Base-by-base conservation (phyloP, 2,113 vertebrate species). In the Gallinago undulata region DNA sequence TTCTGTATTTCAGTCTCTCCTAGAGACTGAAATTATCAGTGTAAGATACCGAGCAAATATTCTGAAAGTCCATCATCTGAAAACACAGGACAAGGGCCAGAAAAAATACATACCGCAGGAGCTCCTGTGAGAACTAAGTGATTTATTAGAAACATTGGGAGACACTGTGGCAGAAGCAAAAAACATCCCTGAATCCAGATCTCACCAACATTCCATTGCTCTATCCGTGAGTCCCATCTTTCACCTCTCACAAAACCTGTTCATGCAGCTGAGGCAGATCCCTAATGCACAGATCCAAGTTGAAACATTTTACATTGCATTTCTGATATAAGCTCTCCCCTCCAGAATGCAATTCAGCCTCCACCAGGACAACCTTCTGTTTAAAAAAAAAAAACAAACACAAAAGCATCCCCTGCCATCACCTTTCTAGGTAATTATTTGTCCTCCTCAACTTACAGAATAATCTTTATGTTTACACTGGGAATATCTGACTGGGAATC, bases 201-300 rank as follows among this genome's bases (percentile, higher is more conserved):
- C 19, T 56, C 18, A 19, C 21, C 0, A 8, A n/a, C 22, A 50
- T 18, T 31, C 35, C 51, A 24, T 9, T 18, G 30, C 30, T 30
- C 17, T 11, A 7, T 9, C 15, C 1, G 0, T 0, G 4, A 66
- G 19, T 9, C 37, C 74, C 43, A 24, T 17, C 43, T 43, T 57
- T 31, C 27, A 35, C 11, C 41, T 64, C 41, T 28, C 41, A 23
- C 25, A 56, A 57, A 63, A 77, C 28, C 17, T 13, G 5, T 23
- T n/a, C 55, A 18, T 19, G 18, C 25, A 64, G 43, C 50, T 17
- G 10, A 59, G 60, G 31, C 17, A 66, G 18, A 31, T 9, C 2
- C 1, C 68, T 51, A 41, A 51, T 5, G 27, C 33, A 63, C 27
- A 27, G 21, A 77, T 21, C 37, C 19, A 47, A 39, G 51, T 22